Conservation (phyloP, 2,113 vertebrate species). For the Catagonus wagneri region DNA sequence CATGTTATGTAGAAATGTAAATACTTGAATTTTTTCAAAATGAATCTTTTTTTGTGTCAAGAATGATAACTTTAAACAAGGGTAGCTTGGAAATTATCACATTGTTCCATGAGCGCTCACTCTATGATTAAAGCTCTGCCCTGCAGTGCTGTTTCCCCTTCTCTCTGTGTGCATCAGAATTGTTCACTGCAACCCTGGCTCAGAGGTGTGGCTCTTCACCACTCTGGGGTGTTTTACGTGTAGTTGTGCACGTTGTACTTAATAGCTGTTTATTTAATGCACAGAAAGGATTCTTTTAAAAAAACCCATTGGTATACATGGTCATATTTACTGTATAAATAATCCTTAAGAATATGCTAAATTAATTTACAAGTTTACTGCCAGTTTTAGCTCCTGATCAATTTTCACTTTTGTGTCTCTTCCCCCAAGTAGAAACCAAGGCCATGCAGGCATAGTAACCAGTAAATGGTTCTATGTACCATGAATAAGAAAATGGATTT, state of each 20-base stretch:
- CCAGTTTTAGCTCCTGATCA: neutral
- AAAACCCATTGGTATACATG: neutral
- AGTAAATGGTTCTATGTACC: neutral
- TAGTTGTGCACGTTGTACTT: neutral
- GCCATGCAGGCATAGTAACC: neutral
- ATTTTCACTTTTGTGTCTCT: neutral
- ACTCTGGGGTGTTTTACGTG: neutral
- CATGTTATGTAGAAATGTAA: neutral
- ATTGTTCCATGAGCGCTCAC: neutral
- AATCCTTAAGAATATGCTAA: neutral
- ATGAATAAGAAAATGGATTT: neutral
- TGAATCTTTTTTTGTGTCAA: neutral
- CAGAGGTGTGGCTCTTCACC: neutral
- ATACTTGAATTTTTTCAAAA: neutral
- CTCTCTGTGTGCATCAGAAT: neutral
- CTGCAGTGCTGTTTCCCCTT: neutral
- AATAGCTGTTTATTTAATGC: neutral
- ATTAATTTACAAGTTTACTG: neutral
- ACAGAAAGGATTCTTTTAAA: neutral
- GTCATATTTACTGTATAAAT: neutral
- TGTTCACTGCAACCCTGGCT: neutral
- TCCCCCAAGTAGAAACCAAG: neutral
- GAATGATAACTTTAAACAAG: neutral
- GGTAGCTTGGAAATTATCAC: neutral
- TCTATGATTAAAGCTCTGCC: neutral